Evolutionary conservation across 2,797 vertebrate species (phyloP).

Genomic region (Esox lucius): DNA sequence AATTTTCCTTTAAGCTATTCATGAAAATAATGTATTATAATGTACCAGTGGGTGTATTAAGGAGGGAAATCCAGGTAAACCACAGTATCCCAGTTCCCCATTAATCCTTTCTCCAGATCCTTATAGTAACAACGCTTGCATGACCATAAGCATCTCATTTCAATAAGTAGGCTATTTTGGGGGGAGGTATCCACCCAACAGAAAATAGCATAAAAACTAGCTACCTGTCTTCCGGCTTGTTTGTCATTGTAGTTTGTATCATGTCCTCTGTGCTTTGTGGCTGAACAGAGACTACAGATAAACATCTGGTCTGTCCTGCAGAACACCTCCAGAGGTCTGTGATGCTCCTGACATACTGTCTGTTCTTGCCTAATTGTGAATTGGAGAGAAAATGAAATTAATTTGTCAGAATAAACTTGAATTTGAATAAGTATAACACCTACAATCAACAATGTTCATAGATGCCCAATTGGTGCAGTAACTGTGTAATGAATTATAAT

Average conservation of each 20-base stretch:
- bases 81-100: too few species aligned
- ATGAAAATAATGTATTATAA: too few species aligned
- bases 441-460: too few species aligned
- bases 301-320: slow-evolving; percentile 38
- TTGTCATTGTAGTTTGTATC: neutral
- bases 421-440: slow-evolving; percentile 6
- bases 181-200: neutral
- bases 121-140: neutral
- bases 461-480: neutral
- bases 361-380: neutral
- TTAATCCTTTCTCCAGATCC: too few species aligned
- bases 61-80: too few species aligned
- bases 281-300: slow-evolving; percentile 29
- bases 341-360: neutral
- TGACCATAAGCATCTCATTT: neutral
- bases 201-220: neutral
- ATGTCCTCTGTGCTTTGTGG: slow-evolving; percentile 26
- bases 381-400: neutral
- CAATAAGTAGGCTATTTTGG: neutral
- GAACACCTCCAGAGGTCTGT: slow-evolving; percentile 16
- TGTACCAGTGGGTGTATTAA: too few species aligned
- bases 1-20: too few species aligned
- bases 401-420: too few species aligned
- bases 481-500: too few species aligned
- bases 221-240: neutral